phyloP scores from a whole-genome alignment of 2,113 vertebrate species.

The Trematomus loennbergii region DNA sequence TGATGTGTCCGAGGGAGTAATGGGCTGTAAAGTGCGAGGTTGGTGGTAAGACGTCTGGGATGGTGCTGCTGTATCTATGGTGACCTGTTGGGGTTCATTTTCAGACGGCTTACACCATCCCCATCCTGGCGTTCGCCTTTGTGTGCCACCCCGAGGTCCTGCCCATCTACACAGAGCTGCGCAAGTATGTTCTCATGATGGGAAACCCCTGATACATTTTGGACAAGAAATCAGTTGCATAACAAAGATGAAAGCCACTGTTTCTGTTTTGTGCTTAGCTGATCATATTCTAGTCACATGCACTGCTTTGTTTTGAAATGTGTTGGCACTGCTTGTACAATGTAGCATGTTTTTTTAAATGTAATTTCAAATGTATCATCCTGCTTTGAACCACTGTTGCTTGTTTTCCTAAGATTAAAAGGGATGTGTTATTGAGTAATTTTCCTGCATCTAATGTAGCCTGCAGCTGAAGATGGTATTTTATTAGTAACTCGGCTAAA shows the following conservation, averaged over 20 bases:
- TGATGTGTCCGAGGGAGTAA: conserved; percentile 71
- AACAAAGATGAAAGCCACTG: conserved; percentile 31
- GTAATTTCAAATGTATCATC: conserved; percentile 36
- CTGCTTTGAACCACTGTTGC: conserved; percentile 58
- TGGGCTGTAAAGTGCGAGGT: conserved; percentile 64
- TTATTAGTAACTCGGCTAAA: conserved; percentile 9
- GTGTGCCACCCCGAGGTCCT: conserved; percentile 99
- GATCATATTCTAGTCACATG: conserved; percentile 60
- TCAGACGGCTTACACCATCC: conserved; percentile 98
- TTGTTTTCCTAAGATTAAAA: conserved; percentile 17
- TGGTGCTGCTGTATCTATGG: conserved; percentile 80
- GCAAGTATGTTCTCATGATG: conserved; percentile 89
- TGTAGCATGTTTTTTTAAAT: conserved; percentile 58
- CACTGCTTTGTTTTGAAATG: conserved; percentile 65
- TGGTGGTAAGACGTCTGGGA: conserved; percentile 74
- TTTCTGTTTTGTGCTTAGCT: conserved; percentile 69
- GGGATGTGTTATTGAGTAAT: conserved; percentile 11
- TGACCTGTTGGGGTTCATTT: conserved; percentile 81
- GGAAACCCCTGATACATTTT: conserved; percentile 37
- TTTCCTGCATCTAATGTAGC: conserved; percentile 1
- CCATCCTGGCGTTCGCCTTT: conserved; percentile 98
- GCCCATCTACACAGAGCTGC: conserved; percentile 98
- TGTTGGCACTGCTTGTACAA: conserved; percentile 55
- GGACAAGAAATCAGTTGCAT: conserved; percentile 35
- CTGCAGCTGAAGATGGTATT: conserved; percentile 15